A percentile compares a stretch with the other conserved stretches of the same genome.
Evolutionary conservation across 2,113 vertebrate species (phyloP).

Genomic region (Amblyornis subalaris): DNA sequence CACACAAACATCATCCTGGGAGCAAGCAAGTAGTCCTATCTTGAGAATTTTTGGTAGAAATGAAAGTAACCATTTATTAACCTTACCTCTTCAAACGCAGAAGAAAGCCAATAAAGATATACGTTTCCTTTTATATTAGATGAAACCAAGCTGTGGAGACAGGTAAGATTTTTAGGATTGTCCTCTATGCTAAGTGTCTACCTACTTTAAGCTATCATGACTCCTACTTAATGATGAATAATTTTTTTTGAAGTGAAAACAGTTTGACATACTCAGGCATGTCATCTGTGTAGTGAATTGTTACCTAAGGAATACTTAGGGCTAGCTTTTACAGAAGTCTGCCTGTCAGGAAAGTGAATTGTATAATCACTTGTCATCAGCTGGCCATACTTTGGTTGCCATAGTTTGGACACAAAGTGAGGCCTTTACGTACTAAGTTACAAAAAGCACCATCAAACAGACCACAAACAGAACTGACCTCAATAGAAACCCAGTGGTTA

Average conservation of each 20-base stretch:
- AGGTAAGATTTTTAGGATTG: background rate
- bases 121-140: background rate
- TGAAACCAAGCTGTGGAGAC: background rate
- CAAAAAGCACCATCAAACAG: background rate
- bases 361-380: background rate
- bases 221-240: background rate
- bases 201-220: background rate
- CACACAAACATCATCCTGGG: conserved; percentile 44
- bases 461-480: background rate
- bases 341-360: background rate
- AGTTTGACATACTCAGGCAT: background rate
- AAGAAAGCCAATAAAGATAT: background rate
- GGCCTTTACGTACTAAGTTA: background rate
- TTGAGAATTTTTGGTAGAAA: background rate
- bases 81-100: background rate
- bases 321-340: background rate
- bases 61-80: conserved; percentile 16
- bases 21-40: conserved; percentile 18
- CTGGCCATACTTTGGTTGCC: background rate
- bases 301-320: background rate
- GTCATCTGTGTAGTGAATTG: background rate
- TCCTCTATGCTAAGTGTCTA: background rate
- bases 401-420: background rate
- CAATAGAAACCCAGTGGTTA: background rate
- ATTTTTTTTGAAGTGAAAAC: background rate